Evolutionary conservation across 2,888 invertebrate genomes (phyloP).

Genomic region (Exephanes ischioxanthus): DNA sequence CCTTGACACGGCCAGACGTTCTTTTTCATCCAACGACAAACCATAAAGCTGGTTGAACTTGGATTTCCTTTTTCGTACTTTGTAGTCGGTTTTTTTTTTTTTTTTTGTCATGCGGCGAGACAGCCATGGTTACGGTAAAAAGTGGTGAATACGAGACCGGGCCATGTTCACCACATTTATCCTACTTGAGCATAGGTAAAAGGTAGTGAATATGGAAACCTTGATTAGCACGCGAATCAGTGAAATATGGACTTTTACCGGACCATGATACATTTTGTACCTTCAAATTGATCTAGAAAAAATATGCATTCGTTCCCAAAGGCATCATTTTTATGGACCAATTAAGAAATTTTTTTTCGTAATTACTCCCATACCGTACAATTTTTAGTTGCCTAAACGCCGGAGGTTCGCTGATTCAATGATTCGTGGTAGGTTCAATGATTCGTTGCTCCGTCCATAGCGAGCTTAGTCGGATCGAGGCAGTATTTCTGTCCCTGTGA

Average conservation of each 20-base stretch:
- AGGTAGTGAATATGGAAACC: too few relatives aligned
- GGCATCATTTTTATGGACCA: too few relatives aligned
- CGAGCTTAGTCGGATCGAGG: constrained; percentile 18
- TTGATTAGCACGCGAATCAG: too few relatives aligned
- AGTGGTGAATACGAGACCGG: too few relatives aligned
- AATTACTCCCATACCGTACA: neutral
- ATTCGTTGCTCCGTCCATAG: neutral
- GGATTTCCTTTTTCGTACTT: neutral
- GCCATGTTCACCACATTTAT: too few relatives aligned
- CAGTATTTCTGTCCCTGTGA: constrained; percentile 43
- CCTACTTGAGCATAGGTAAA: too few relatives aligned
- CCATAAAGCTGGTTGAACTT: neutral
- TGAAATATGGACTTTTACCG: too few relatives aligned
- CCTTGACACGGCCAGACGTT: neutral
- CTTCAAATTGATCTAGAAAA: too few relatives aligned
- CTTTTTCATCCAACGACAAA: neutral
- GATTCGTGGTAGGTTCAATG: neutral
- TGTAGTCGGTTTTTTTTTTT: neutral
- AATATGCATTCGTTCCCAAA: too few relatives aligned
- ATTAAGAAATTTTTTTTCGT: neutral
- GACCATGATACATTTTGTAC: too few relatives aligned
- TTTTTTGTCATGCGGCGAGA: neutral
- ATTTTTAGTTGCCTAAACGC: neutral
- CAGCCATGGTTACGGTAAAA: too few relatives aligned
- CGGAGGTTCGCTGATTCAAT: neutral